Base-by-base conservation (phyloP, 2,113 vertebrate species). In the Melanotaenia duboulayi region DNA sequence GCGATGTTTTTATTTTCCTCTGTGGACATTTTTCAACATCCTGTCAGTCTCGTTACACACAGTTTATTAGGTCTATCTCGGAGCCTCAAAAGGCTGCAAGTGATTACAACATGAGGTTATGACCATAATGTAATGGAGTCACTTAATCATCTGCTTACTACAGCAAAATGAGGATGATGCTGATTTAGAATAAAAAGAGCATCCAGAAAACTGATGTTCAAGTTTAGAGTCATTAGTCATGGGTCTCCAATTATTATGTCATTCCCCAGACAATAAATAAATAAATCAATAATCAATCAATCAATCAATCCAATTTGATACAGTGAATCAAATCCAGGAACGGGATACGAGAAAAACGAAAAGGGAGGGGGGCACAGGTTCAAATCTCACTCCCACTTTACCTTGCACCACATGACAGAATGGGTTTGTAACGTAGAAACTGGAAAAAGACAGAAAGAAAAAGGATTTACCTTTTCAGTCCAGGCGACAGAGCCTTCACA, bases 381-480 rank as follows among this genome's bases (percentile, higher is more conserved):
- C 67, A 81, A 24, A 77, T 79, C 73, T 50, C 73, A 68, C 80
- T 75, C 71, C 66, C 64, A 65, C 70, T 49, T 32, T 58, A 60
- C 70, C 44, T 25, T 76, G 48, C 52, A 69, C 39, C 46, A 76
- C 57, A 82, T 75, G 74, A 65, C 2, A 69, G 80, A 80, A 85
- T 28, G 65, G 62, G 59, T 82, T 76, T 75, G 70, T 61, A 59
- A 76, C 16, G 46, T 54, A 57, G 61, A 50, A 78, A 65, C 49
- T 73, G 49, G 22, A n/a, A 22, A 32, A 3, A 35, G 8, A 1
- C 8, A 35, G 8, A 32, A 23, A 20, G 4, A 25, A 40, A 37
- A 46, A 70, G 51, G 62, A 66, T 80, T 85, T 90, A 91, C 90
- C 88, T 90, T 86, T 71, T 56, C 51, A 65, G 78, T 89, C 49